Evolutionary conservation across 1,140 invertebrate genomes (phyloP).

Genomic region (Cephus cinctus): DNA sequence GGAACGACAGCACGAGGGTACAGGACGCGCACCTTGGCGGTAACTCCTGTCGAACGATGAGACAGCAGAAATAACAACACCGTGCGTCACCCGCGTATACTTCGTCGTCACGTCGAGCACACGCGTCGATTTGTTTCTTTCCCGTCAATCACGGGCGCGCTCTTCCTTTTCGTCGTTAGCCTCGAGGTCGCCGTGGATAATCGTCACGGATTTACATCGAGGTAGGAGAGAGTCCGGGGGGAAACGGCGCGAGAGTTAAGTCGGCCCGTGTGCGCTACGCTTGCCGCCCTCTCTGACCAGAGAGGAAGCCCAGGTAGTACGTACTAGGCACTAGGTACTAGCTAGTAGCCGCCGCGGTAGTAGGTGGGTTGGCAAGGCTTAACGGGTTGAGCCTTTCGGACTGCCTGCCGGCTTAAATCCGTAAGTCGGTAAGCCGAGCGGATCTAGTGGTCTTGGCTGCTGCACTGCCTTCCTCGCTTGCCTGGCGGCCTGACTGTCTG

Average conservation of each 20-base stretch:
- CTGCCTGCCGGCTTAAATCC: conserved; percentile 53
- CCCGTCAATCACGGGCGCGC: background rate
- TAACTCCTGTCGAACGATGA: too few species aligned
- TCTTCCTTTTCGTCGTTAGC: background rate
- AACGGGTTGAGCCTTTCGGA: conserved; percentile 51
- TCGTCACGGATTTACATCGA: background rate
- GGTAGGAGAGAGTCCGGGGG: background rate
- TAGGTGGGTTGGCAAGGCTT: conserved; percentile 42
- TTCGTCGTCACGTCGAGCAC: background rate
- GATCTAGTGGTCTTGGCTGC: conserved; percentile 50
- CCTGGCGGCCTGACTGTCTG: conserved; percentile 48
- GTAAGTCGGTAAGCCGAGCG: conserved; percentile 52
- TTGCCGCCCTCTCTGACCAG: too few species aligned
- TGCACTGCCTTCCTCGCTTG: conserved; percentile 38
- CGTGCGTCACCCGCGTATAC: too few species aligned
- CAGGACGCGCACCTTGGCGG: too few species aligned
- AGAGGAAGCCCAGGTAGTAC: conserved; percentile 27
- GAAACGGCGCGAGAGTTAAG: background rate
- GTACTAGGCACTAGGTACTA: conserved; percentile 12
- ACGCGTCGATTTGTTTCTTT: background rate
- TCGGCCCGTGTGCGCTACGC: background rate
- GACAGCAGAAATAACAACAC: too few species aligned
- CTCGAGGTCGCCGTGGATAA: too few species aligned
- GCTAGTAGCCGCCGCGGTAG: conserved; percentile 16
- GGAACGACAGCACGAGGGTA: too few species aligned